phyloP scores from a whole-genome alignment of 2,113 vertebrate genomes.

The Sciurus niger region DNA sequence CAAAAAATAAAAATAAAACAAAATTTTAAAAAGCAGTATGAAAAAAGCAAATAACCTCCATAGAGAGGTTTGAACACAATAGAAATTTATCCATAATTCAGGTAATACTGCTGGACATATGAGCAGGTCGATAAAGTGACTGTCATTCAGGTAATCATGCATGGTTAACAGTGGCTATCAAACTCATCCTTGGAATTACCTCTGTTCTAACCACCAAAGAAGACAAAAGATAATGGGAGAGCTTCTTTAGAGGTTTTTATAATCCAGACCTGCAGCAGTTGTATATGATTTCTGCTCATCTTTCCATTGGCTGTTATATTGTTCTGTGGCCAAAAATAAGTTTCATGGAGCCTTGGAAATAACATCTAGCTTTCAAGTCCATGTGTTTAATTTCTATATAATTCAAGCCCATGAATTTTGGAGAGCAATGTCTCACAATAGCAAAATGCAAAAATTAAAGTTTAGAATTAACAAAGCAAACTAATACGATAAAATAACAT shows the following conservation, averaged over 20 bases:
- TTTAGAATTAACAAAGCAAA: not conserved
- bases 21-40: not conserved
- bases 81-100: not conserved
- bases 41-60: too few species aligned
- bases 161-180: not conserved
- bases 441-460: not conserved
- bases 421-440: not conserved
- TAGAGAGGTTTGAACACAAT: not conserved
- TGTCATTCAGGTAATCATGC: rapidly evolving
- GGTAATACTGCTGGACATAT: not conserved
- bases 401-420: not conserved
- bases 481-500: not conserved
- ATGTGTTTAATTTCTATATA: not conserved
- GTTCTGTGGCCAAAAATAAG: not conserved
- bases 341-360: not conserved
- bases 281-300: not conserved
- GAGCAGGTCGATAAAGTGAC: too few species aligned
- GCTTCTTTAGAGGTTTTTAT: not conserved
- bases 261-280: not conserved
- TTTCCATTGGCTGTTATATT: not conserved
- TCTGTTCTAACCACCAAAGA: not conserved
- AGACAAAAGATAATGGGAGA: not conserved
- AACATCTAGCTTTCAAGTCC: not conserved
- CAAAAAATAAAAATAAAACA: not conserved
- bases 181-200: not conserved